A percentile compares a stretch with the other conserved stretches of the same genome.
Conservation (phyloP, 1,140 invertebrate genomes). For the Lepidostoma basale region DNA sequence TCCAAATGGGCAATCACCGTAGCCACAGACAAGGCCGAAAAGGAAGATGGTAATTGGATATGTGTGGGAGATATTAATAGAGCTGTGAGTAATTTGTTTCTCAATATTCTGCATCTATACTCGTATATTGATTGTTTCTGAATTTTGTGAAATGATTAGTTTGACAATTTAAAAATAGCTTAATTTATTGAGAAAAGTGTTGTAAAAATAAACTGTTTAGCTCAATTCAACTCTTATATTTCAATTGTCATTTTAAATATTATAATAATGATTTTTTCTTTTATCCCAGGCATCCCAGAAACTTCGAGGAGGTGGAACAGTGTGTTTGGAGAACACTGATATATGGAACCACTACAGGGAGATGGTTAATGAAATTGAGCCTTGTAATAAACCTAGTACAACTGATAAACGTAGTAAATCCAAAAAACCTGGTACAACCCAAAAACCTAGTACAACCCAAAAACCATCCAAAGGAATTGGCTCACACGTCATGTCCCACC, state of each 20-base stretch:
- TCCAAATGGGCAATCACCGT: constrained; percentile 88
- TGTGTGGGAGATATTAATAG: constrained; percentile 95
- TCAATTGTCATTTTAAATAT: too few relatives aligned
- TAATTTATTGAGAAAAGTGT: too few relatives aligned
- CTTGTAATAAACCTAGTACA: constrained; percentile 14
- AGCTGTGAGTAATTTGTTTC: constrained; percentile 64
- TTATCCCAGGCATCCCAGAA: constrained; percentile 78
- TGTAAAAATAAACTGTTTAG: too few relatives aligned
- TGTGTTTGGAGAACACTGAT: constrained; percentile 66
- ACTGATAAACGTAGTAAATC: background rate
- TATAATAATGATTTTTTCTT: too few relatives aligned
- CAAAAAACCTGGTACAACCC: too few relatives aligned
- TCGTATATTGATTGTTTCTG: too few relatives aligned
- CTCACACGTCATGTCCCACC: too few relatives aligned
- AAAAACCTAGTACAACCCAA: too few relatives aligned
- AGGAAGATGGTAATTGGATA: constrained; percentile 67
- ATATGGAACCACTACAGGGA: constrained; percentile 59
- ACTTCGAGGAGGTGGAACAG: constrained; percentile 79
- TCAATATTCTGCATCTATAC: background rate
- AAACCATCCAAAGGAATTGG: too few relatives aligned
- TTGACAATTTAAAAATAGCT: too few relatives aligned
- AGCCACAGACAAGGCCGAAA: constrained; percentile 57
- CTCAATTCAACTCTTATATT: too few relatives aligned
- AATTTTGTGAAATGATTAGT: too few relatives aligned
- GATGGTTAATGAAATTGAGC: constrained; percentile 42